These are phyloP conservation scores for Colistium nudipinnis DNA, from an alignment of 2,113 vertebrate genomes.

Conservation along the genomic window DNA sequence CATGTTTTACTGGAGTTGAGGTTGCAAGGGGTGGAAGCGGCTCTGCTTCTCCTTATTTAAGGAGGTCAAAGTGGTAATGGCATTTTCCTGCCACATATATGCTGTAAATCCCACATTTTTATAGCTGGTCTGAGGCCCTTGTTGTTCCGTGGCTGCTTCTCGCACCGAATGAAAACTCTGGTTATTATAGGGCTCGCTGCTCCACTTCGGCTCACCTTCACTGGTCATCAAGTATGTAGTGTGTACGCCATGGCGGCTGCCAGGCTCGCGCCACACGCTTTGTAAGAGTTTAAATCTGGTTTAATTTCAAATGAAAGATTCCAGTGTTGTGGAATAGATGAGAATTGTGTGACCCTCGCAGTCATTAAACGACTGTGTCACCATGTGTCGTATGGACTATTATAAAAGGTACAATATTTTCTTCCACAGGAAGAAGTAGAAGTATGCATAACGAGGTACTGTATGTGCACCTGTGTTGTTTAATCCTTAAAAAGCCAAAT, in stretches of 20 bases:
- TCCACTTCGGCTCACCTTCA: conserved; percentile 35
- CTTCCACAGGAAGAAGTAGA: too few relatives aligned
- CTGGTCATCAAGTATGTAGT: conserved; percentile 52
- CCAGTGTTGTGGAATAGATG: conserved; percentile 24
- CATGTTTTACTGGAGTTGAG: conserved; percentile 39
- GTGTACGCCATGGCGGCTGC: conserved; percentile 26
- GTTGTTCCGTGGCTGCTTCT: conserved; percentile 52
- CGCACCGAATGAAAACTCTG: conserved; percentile 27
- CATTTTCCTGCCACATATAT: conserved; percentile 76
- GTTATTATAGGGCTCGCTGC: conserved; percentile 46
- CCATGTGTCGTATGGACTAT: conserved; percentile 4
- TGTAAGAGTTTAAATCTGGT: conserved; percentile 33
- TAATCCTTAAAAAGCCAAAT: background rate
- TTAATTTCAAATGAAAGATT: conserved; percentile 34
- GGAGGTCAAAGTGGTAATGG: conserved; percentile 73
- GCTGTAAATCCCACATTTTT: conserved; percentile 73
- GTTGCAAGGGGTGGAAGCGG: conserved; percentile 31
- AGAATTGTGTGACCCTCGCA: background rate
- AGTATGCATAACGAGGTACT: background rate
- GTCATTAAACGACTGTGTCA: background rate
- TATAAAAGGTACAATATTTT: background rate
- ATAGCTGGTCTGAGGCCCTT: conserved; percentile 54
- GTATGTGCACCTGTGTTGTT: background rate
- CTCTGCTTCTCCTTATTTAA: conserved; percentile 54
- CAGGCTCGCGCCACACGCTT: conserved; percentile 1